Percentiles rank a stretch among this genome's conserved stretches.
phyloP scores from a whole-genome alignment of 2,113 vertebrate species.

The Cathartes aura region DNA sequence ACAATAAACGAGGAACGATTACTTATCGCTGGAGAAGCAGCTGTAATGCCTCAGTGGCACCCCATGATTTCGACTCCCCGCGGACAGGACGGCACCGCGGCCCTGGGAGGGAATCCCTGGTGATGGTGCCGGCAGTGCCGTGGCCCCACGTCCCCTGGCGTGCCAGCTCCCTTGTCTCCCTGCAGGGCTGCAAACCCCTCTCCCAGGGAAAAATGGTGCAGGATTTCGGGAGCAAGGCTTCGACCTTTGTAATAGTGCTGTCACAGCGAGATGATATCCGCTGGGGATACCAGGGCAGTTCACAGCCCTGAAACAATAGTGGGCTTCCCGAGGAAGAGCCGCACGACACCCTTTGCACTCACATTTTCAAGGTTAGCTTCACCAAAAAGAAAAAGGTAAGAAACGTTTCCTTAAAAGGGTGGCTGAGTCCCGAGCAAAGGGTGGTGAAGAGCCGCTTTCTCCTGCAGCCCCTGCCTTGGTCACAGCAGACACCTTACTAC shows the following conservation, averaged over 20 bases:
- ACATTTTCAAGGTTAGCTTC: background rate
- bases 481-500: background rate
- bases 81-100: accelerated
- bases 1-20: background rate
- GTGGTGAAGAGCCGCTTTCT: background rate
- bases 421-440: background rate
- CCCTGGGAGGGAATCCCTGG: accelerated
- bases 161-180: background rate
- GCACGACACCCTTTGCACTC: background rate
- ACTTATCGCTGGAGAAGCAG: background rate
- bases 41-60: background rate
- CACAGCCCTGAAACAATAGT: background rate
- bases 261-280: accelerated
- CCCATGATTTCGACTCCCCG: accelerated
- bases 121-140: background rate
- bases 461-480: too few species aligned
- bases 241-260: background rate
- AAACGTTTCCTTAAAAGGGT: background rate
- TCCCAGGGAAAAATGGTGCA: background rate
- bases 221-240: background rate
- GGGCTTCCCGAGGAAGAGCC: background rate
- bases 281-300: background rate
- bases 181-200: background rate
- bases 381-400: background rate
- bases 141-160: accelerated